A percentile compares a stretch with the other conserved stretches of the same genome.
phyloP scores from a whole-genome alignment of 2,113 vertebrate genomes.

The Phylloscopus trochilus region DNA sequence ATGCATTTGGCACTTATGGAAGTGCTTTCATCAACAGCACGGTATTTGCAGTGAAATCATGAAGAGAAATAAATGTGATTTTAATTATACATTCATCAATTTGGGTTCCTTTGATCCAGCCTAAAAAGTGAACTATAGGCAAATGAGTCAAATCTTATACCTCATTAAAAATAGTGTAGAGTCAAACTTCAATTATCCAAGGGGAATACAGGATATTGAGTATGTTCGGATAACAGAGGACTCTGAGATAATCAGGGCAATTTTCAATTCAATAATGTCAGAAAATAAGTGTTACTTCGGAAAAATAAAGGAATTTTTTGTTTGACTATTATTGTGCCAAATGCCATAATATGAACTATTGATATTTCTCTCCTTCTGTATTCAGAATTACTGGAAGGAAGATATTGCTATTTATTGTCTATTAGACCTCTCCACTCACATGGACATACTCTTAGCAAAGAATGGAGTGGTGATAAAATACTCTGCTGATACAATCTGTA shows the following conservation, averaged over 20 bases:
- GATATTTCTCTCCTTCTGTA: background rate
- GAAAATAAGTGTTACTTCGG: slow-evolving; percentile 3
- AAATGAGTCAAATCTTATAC: slow-evolving; percentile 34
- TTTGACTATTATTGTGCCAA: background rate
- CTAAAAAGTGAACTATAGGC: slow-evolving; percentile 10
- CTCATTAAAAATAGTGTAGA: slow-evolving; percentile 36
- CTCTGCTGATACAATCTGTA: background rate
- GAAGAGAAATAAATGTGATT: slow-evolving; percentile 28
- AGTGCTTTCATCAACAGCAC: slow-evolving; percentile 20
- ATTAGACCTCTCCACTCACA: background rate
- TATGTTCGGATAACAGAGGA: background rate
- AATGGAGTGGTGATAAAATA: background rate
- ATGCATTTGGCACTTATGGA: background rate
- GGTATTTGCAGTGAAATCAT: slow-evolving; percentile 9
- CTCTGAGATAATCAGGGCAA: slow-evolving; percentile 13
- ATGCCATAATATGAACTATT: background rate
- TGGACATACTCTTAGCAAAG: background rate
- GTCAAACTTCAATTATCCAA: slow-evolving; percentile 38
- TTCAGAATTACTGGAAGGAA: background rate
- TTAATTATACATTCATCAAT: slow-evolving; percentile 50
- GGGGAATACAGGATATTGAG: background rate
- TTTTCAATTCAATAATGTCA: slow-evolving; percentile 10
- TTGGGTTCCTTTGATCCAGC: slow-evolving; percentile 43
- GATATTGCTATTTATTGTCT: background rate
- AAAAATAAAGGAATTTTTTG: background rate